phyloP scores from a whole-genome alignment of 2,797 vertebrate species.

The Smutsia temminckii region DNA sequence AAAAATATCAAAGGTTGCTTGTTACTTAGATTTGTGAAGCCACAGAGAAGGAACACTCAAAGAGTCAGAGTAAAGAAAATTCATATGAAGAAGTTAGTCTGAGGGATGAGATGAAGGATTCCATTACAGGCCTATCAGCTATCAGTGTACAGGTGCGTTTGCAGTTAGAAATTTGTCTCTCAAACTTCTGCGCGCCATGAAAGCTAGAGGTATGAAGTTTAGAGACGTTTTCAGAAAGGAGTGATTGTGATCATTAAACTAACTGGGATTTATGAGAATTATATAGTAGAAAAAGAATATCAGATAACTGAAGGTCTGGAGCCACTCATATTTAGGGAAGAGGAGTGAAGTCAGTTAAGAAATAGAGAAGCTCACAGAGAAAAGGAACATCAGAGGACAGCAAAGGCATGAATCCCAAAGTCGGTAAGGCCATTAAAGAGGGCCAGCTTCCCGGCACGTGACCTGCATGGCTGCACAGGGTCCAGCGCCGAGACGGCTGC shows the following conservation, averaged over 20 bases:
- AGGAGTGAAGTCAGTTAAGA: neutral
- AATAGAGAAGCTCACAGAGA: neutral
- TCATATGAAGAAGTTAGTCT: neutral
- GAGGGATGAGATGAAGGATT: neutral
- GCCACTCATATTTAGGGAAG: neutral
- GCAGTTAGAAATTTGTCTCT: constrained; percentile 2
- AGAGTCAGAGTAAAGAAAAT: constrained; percentile 15
- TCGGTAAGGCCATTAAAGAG: neutral
- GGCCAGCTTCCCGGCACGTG: neutral
- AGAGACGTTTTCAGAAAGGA: neutral
- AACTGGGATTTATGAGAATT: neutral
- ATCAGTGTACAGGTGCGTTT: neutral
- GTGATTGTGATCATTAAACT: neutral
- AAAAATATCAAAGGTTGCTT: neutral
- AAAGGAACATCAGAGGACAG: neutral
- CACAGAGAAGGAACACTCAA: neutral
- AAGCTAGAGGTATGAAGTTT: neutral
- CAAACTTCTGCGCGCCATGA: neutral
- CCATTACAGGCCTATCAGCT: neutral
- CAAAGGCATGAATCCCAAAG: neutral
- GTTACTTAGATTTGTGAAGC: constrained; percentile 13
- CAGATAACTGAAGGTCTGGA: neutral
- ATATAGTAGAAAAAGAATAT: neutral
- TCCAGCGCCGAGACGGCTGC: neutral
- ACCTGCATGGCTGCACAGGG: neutral